phyloP scores from a whole-genome alignment of 2,113 vertebrate genomes.

The Cyphomyrus plagiostoma region DNA sequence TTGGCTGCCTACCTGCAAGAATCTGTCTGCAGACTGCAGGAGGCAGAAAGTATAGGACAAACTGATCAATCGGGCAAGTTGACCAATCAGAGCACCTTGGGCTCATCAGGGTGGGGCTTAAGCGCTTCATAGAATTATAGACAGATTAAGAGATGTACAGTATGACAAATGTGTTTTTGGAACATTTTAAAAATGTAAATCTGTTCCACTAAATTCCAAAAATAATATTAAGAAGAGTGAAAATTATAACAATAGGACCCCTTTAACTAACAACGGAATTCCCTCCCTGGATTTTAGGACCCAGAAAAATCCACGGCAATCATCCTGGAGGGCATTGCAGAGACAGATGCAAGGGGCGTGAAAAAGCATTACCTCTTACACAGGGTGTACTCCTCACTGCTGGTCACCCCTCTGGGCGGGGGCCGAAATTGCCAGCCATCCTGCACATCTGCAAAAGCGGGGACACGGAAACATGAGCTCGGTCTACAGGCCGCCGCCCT shows the following conservation, averaged over 20 bases:
- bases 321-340: neutral
- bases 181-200: neutral
- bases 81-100: neutral
- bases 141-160: neutral
- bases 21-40: neutral
- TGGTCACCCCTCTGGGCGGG: conserved; percentile 91
- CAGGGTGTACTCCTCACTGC: conserved; percentile 94
- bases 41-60: neutral
- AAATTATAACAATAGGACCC: neutral
- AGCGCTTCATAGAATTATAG: neutral
- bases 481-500: neutral
- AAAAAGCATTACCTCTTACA: conserved; percentile 82
- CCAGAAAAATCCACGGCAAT: neutral
- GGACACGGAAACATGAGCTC: conserved; percentile 10
- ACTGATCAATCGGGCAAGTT: neutral
- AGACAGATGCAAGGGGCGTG: neutral
- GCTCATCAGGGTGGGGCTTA: neutral
- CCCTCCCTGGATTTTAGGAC: neutral
- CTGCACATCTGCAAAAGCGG: conserved; percentile 52
- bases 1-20: neutral
- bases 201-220: neutral
- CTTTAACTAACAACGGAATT: neutral
- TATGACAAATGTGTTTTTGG: neutral
- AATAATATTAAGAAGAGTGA: neutral
- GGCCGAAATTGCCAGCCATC: conserved; percentile 96